A percentile compares a stretch with the other conserved stretches of the same genome.
These are phyloP conservation scores for Sphaeramia orbicularis DNA, from an alignment of 2,797 vertebrate genomes.

Conservation along the genomic window DNA sequence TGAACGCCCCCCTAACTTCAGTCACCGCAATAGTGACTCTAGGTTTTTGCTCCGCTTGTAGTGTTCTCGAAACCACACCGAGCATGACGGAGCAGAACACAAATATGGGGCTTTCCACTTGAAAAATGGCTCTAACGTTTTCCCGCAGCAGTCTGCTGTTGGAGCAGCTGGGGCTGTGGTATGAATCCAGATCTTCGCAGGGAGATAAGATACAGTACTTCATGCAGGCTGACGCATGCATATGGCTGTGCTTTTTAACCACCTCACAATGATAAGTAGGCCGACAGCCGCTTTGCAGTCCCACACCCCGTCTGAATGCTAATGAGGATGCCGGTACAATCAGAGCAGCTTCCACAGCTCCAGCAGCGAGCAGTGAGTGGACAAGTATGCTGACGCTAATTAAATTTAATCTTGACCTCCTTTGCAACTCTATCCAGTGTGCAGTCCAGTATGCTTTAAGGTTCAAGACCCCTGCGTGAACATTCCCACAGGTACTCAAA, in stretches of 20 bases:
- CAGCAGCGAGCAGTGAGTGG: slow-evolving; percentile 42
- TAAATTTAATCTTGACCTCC: slow-evolving; percentile 65
- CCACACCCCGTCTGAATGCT: slow-evolving; percentile 69
- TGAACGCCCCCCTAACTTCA: slow-evolving; percentile 33
- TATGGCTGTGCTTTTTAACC: slow-evolving; percentile 67
- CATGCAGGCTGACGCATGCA: slow-evolving; percentile 56
- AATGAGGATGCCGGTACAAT: slow-evolving; percentile 65
- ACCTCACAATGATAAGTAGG: slow-evolving; percentile 73
- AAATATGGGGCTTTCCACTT: slow-evolving; percentile 36
- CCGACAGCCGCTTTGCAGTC: slow-evolving; percentile 71
- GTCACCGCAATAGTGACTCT: slow-evolving; percentile 30
- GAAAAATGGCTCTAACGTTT: slow-evolving; percentile 50
- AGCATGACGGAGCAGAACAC: slow-evolving; percentile 11
- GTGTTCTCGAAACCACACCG: slow-evolving; percentile 16
- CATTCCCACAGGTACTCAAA: slow-evolving; percentile 5
- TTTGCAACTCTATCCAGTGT: slow-evolving; percentile 28
- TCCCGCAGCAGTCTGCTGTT: slow-evolving; percentile 22
- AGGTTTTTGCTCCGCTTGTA: slow-evolving; percentile 43
- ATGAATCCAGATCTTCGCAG: slow-evolving; percentile 51
- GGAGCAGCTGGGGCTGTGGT: slow-evolving; percentile 55
- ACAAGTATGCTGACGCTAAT: slow-evolving; percentile 46
- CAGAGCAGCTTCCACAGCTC: slow-evolving; percentile 47
- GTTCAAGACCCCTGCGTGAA: slow-evolving; percentile 45
- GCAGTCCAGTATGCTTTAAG: slow-evolving; percentile 44
- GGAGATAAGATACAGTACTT: slow-evolving; percentile 66